Base-by-base conservation (phyloP, 1,140 invertebrate species). In the Octopus sinensis region DNA sequence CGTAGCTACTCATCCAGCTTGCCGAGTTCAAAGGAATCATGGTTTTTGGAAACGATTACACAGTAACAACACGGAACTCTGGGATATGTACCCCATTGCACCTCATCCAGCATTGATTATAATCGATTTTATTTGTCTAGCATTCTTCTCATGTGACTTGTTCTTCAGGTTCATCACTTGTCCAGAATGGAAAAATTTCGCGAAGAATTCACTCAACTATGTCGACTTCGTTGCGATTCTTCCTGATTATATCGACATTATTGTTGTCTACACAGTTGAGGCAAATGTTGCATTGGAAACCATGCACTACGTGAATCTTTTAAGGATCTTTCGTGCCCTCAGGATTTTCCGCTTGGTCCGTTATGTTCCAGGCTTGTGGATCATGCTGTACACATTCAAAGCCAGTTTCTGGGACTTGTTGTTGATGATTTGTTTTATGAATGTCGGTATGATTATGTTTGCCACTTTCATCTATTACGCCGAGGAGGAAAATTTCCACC, bases 391-490 rank as follows among this genome's bases (percentile, higher is more conserved):
- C 92, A 99, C 98, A 78, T 93, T 99, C 88, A 94, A 96, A 88
- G 98, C 98, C 92, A 98, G 96, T 86, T 97, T 99, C 92, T 98
- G 98, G 92, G 98, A 99, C 92, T 93, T 99, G 86, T 96, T 97
- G 85, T 93, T 99, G 90, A 94, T 99, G 79, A 97, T 98, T 94
- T 94, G 99, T 89, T 99, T 99, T 93, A 93, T 99, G 87, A 96
- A 97, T 86, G 98, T 99, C 94, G 97, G 97, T 87, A 97, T 99
- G 88, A 93, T 99, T 87, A 97, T 99, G 92, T 99, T 99, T 92
- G 97, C 97, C 84, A 97, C 96, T 89, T 93, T 99, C 90, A 96
- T 96, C 88, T 88, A 86, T 76, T 87, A 81, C 80, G 86, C 84
- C 0, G 88, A 89, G 30, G 82, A 76, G n/a, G 79, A 54, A 0